Evolutionary conservation across 2,113 vertebrate genomes (phyloP).

Genomic region (Pitta sordida): DNA sequence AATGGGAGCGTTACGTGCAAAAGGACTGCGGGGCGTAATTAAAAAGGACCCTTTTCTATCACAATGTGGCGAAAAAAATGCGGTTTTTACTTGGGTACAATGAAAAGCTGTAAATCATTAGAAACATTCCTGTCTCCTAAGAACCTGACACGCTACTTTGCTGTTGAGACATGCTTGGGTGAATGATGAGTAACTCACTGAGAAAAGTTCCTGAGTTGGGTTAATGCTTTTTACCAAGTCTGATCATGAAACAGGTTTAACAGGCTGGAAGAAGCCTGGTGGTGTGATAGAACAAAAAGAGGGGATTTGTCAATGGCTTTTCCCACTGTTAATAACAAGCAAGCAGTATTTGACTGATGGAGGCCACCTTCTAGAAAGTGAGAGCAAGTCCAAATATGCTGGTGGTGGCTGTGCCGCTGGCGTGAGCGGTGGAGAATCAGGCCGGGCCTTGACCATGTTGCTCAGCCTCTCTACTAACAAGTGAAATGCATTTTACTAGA

Average conservation of each 20-base stretch:
- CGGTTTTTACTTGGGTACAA: constrained; percentile 9
- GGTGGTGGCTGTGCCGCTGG: not conserved
- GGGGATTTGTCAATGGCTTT: constrained; percentile 16
- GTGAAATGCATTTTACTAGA: not conserved
- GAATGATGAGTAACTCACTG: constrained; percentile 35
- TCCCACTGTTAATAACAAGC: not conserved
- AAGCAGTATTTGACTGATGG: not conserved
- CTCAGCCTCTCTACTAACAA: not conserved
- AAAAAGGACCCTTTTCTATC: constrained; percentile 44
- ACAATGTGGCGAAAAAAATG: not conserved
- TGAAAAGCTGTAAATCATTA: constrained; percentile 38
- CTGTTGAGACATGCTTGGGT: constrained; percentile 47
- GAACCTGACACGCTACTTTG: constrained; percentile 30
- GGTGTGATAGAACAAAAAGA: constrained; percentile 43
- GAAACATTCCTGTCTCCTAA: constrained; percentile 41
- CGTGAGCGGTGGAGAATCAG: not conserved
- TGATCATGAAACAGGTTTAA: constrained; percentile 56
- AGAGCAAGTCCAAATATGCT: not conserved
- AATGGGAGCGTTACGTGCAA: constrained; percentile 2
- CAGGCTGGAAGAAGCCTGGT: not conserved
- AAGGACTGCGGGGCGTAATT: constrained; percentile 34
- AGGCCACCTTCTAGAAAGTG: not conserved
- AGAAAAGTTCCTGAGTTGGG: constrained; percentile 12
- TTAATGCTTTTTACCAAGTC: constrained; percentile 40
- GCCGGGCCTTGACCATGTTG: not conserved